Conservation (phyloP, 2,888 invertebrate genomes). For the Eledona agricola region DNA sequence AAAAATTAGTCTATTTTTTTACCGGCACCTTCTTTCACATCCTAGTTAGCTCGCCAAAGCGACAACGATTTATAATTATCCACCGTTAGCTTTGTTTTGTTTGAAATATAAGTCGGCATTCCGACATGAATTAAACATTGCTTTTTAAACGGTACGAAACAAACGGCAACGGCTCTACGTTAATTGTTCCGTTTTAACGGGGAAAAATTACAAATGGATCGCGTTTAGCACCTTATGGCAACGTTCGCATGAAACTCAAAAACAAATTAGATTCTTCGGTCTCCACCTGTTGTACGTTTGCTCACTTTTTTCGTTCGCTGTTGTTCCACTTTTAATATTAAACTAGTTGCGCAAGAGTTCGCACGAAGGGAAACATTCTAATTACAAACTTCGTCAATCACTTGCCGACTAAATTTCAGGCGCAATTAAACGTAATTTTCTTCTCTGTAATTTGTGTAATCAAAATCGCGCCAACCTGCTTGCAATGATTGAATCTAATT, state of each 20-base stretch:
- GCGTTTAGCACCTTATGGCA: constrained; percentile 2
- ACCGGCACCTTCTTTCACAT: background rate
- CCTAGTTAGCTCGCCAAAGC: constrained; percentile 13
- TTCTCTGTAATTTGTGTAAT: constrained; percentile 12
- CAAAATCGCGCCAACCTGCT: constrained; percentile 22
- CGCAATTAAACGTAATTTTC: constrained; percentile 18
- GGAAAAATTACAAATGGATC: constrained; percentile 3
- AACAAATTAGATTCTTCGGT: background rate
- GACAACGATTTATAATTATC: constrained; percentile 23
- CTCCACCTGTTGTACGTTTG: background rate
- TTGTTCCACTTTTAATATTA: too few relatives aligned
- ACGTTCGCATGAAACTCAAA: background rate
- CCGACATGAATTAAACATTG: constrained; percentile 27
- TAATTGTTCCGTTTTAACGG: constrained; percentile 38
- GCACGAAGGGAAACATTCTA: constrained; percentile 3
- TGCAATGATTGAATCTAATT: constrained; percentile 21
- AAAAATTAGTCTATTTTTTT: constrained; percentile 19
- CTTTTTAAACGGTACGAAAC: constrained; percentile 4
- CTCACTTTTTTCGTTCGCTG: constrained; percentile 4
- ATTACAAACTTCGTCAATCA: too few relatives aligned
- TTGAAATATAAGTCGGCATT: constrained; percentile 12
- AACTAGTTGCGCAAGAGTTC: too few relatives aligned
- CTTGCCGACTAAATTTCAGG: too few relatives aligned
- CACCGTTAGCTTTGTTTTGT: constrained; percentile 29
- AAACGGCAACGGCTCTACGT: constrained; percentile 19